Evolutionary conservation across 2,888 invertebrate species (phyloP).

Genomic region (Drosophila mimica): DNA sequence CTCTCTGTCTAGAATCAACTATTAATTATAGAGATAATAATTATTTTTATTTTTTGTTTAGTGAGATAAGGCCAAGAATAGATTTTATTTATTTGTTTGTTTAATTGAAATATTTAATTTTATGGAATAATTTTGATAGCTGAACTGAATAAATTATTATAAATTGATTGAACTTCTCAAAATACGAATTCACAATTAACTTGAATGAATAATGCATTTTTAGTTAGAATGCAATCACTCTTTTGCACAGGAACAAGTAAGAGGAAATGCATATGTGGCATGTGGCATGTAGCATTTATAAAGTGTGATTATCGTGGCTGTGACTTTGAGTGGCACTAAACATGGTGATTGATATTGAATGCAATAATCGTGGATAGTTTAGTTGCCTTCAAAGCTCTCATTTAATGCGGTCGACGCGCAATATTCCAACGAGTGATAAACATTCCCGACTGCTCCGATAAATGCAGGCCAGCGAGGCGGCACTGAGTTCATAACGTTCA

Average conservation of each 20-base stretch:
- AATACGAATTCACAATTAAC: background rate
- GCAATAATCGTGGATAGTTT: slow-evolving; percentile 1
- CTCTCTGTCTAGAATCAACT: background rate
- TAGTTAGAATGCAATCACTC: background rate
- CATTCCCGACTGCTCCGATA: slow-evolving; percentile 5
- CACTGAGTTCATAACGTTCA: slow-evolving; percentile 17
- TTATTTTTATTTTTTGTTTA: background rate
- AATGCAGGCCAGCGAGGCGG: slow-evolving; percentile 5
- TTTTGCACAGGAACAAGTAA: background rate
- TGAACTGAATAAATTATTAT: background rate
- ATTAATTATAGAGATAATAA: no score
- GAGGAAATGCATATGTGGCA: background rate
- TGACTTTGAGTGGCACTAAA: background rate
- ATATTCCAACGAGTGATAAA: slow-evolving; percentile 17
- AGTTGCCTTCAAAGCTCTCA: slow-evolving; percentile 7
- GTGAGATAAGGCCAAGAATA: no score
- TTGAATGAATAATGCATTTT: background rate
- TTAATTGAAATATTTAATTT: background rate
- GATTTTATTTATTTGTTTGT: background rate
- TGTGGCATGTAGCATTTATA: background rate
- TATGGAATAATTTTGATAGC: background rate
- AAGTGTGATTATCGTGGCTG: background rate
- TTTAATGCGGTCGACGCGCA: slow-evolving; percentile 23
- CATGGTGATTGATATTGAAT: slow-evolving; percentile 6
- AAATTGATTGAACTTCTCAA: background rate